Evolutionary conservation across 2,888 invertebrate species (phyloP).

Genomic region (Trilocha varians): DNA sequence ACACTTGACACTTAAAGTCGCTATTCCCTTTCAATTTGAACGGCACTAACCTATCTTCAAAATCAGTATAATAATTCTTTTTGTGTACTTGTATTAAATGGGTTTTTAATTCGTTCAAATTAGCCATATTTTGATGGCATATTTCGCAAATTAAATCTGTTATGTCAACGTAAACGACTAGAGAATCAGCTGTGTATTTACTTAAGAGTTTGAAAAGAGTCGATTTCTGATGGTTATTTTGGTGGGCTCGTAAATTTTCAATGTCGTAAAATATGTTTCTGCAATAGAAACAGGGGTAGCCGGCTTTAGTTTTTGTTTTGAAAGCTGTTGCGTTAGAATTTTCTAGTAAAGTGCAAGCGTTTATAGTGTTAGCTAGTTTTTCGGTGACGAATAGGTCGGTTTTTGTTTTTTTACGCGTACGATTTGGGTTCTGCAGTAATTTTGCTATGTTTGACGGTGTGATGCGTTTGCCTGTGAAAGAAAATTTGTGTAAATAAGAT

Average conservation of each 20-base stretch:
- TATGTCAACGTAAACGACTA: constrained; percentile 30
- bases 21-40: constrained; percentile 21
- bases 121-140: constrained; percentile 16
- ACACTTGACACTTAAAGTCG: constrained; percentile 29
- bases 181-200: constrained; percentile 20
- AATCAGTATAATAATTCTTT: constrained; percentile 21
- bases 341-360: constrained; percentile 24
- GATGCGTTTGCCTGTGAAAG: constrained; percentile 21
- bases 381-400: constrained; percentile 12
- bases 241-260: constrained; percentile 19
- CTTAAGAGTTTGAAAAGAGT: constrained; percentile 15
- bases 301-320: constrained; percentile 24
- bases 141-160: constrained; percentile 26
- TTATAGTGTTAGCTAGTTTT: constrained; percentile 20
- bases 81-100: constrained; percentile 21
- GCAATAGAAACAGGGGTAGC: constrained; percentile 33
- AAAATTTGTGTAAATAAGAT: neutral
- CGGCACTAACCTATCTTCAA: constrained; percentile 26
- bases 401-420: constrained; percentile 1
- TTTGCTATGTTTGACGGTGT: constrained; percentile 15
- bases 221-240: constrained; percentile 11
- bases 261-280: constrained; percentile 18
- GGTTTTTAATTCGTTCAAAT: constrained; percentile 19
- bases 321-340: constrained; percentile 29
- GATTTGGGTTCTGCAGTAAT: constrained; percentile 1